Evolutionary conservation across 2,797 vertebrate genomes (phyloP).

Genomic region (Myotis pilosus): DNA sequence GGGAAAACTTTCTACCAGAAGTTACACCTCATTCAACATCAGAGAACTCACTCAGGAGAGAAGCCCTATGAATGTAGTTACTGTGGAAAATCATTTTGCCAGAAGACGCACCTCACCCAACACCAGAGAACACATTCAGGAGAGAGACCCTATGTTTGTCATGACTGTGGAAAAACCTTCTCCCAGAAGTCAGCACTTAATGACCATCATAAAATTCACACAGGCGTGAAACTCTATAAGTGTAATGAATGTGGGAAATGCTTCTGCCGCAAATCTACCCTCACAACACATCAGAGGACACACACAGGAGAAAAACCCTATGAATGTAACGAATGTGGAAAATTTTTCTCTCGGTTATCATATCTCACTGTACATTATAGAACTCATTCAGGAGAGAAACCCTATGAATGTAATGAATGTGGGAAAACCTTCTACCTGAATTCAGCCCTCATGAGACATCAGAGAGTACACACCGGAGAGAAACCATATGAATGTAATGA

Average conservation of each 20-base stretch:
- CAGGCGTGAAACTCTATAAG: slow-evolving; percentile 70
- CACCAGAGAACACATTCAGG: slow-evolving; percentile 93
- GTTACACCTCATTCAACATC: slow-evolving; percentile 79
- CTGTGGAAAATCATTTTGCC: slow-evolving; percentile 80
- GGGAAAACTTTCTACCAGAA: slow-evolving; percentile 81
- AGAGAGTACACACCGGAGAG: slow-evolving; percentile 75
- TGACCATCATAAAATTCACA: slow-evolving; percentile 75
- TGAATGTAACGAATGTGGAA: slow-evolving; percentile 74
- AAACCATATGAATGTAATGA: slow-evolving; percentile 74
- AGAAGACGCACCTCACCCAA: slow-evolving; percentile 78
- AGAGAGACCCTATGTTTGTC: slow-evolving; percentile 72
- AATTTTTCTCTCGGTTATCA: slow-evolving; percentile 74
- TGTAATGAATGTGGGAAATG: slow-evolving; percentile 80
- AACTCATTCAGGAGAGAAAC: slow-evolving; percentile 80
- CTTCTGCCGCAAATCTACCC: slow-evolving; percentile 75
- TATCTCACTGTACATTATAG: slow-evolving; percentile 78
- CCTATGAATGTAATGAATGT: slow-evolving; percentile 76
- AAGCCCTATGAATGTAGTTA: slow-evolving; percentile 78
- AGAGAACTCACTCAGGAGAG: slow-evolving; percentile 80
- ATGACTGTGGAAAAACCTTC: slow-evolving; percentile 74
- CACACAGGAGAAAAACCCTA: slow-evolving; percentile 80
- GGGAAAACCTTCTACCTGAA: slow-evolving; percentile 81
- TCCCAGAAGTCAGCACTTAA: slow-evolving; percentile 78
- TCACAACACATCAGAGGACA: slow-evolving; percentile 78
- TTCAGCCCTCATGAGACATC: slow-evolving; percentile 73